phyloP scores from a whole-genome alignment of 2,888 invertebrate species.

The Selenia dentaria region DNA sequence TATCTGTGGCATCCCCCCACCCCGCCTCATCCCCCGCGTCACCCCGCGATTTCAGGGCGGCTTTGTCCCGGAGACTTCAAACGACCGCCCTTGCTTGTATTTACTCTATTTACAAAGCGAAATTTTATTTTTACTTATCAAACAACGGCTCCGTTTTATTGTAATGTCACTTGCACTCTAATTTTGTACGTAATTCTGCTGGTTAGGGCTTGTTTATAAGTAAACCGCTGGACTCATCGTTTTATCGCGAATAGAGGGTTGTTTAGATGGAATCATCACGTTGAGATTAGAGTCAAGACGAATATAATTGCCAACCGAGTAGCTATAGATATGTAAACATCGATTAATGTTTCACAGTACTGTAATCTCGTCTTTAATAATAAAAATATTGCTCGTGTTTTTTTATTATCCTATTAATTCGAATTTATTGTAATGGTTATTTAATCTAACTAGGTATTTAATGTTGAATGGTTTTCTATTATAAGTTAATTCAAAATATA shows the following conservation, averaged over 20 bases:
- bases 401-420: no score
- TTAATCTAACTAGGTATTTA: no score
- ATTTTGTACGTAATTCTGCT: constrained; percentile 18
- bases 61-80: constrained; percentile 67
- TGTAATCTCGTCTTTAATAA: no score
- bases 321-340: no score
- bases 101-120: constrained; percentile 52
- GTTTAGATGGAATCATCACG: no score
- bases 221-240: constrained; percentile 22
- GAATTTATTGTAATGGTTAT: no score
- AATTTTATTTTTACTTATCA: constrained; percentile 59
- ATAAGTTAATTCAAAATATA: no score
- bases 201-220: constrained; percentile 10
- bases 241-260: constrained; percentile 14
- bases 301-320: no score
- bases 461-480: no score
- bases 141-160: constrained; percentile 39
- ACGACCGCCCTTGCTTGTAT: constrained; percentile 59
- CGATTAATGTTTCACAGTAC: no score
- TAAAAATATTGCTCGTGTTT: no score
- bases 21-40: constrained; percentile 32
- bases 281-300: no score
- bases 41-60: constrained; percentile 38
- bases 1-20: constrained; percentile 56
- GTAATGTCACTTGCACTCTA: constrained; percentile 39